Base-by-base conservation (phyloP, 2,113 vertebrate genomes). In the Hippocampus barbouri region DNA sequence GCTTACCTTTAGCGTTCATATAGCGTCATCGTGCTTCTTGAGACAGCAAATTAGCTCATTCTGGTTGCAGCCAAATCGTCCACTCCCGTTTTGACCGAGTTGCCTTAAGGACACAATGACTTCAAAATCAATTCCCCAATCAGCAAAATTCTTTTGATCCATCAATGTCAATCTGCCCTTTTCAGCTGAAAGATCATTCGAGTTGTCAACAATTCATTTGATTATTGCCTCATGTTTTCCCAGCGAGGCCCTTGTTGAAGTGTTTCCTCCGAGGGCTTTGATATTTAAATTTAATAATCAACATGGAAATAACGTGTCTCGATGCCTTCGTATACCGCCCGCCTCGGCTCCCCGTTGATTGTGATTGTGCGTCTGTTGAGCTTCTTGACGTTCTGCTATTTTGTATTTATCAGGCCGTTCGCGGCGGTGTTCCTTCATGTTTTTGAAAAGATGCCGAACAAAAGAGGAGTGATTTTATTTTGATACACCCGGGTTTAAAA, bases 401-500 rank as follows among this genome's bases (percentile, higher is more conserved):
- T 62, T 62, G 6, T 38, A 62, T 62, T 20, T 38, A 40, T 3
- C 16, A 40, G 16, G 60, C 27, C 40, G 18, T 40, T 40, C 10
- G 18, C 27, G 30, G 18, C 61, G 4, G 18, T 21, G 7, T 47
- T 66, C 27, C 64, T 15, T 47, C 8, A n/a, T 45, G 11, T 66
- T 49, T 45, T 66, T 27, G 41, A 47, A 47, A 66, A 66, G 23
- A 27, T 18, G 64, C 64, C 41, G 23, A 66, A 66, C 64, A 66
- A 66, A 66, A 23, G 23, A 66, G 43, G 43, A 66, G 41, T 27
- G 14, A 66, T 66, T 66, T 66, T 66, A 18, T 66, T 66, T 27
- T 47, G 43, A 66, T 66, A 27, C 43, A 66, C 41, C 41, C 0
- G 14, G 15, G 23, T 38, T 38, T 0, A 38, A 34, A n/a, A 12